These are phyloP conservation scores for Eleutherodactylus coqui DNA, from an alignment of 2,797 vertebrate species.

Conservation along the genomic window DNA sequence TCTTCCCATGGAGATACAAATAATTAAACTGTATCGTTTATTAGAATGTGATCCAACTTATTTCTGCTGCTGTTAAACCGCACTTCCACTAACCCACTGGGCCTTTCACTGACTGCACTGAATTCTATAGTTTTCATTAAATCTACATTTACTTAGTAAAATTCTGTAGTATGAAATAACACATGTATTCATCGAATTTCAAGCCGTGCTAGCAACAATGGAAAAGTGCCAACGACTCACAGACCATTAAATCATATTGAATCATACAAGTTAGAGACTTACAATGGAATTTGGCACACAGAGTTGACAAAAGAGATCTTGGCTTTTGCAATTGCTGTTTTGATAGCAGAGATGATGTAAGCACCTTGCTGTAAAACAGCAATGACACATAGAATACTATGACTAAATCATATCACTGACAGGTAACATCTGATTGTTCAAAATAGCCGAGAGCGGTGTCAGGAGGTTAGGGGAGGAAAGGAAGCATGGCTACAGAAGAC, in stretches of 20 bases:
- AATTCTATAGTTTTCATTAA: not conserved
- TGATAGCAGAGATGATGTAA: slow-evolving; percentile 8
- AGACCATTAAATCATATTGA: not conserved
- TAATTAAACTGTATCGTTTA: no score
- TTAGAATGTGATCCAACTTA: no score
- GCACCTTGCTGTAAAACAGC: not conserved
- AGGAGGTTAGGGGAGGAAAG: slow-evolving; percentile 25
- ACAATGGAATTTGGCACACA: not conserved
- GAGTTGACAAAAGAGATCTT: not conserved
- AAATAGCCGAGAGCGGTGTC: slow-evolving; percentile 47
- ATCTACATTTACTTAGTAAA: not conserved
- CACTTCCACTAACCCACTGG: no score
- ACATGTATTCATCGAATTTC: not conserved
- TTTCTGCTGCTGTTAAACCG: no score
- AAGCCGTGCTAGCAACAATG: not conserved
- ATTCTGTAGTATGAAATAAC: not conserved
- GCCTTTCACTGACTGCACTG: no score
- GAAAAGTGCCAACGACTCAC: not conserved
- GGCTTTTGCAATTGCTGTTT: not conserved
- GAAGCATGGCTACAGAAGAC: not conserved
- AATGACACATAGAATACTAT: not conserved
- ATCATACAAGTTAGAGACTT: not conserved
- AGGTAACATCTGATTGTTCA: slow-evolving; percentile 24
- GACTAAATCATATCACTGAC: slow-evolving; percentile 31
- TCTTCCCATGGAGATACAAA: no score